Evolutionary conservation across 2,888 invertebrate genomes (phyloP).

Genomic region (Epinotia brunnichana): DNA sequence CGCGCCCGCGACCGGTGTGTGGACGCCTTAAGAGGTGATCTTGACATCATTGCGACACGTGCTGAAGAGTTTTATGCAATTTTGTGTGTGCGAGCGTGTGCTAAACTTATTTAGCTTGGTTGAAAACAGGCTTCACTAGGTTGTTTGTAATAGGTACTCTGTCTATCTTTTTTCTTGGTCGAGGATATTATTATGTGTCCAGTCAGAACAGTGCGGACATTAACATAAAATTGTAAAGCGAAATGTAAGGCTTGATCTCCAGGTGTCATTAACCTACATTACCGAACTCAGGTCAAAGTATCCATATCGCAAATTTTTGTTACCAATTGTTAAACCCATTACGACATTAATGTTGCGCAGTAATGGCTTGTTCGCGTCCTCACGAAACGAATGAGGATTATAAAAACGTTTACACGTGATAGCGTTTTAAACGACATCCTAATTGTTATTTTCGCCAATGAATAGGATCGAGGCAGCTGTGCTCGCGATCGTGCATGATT

Average conservation of each 20-base stretch:
- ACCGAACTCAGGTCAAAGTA: slow-evolving; percentile 25
- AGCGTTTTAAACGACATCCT: slow-evolving; percentile 40
- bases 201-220: too few relatives aligned
- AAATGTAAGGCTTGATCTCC: slow-evolving; percentile 6
- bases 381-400: slow-evolving; percentile 41
- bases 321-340: slow-evolving; percentile 40
- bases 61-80: too few relatives aligned
- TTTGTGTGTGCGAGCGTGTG: too few relatives aligned
- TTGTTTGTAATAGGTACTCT: too few relatives aligned
- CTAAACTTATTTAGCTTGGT: too few relatives aligned
- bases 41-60: too few relatives aligned
- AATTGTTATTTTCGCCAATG: slow-evolving; percentile 40
- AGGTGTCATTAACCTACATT: slow-evolving; percentile 37
- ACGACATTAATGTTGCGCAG: slow-evolving; percentile 32
- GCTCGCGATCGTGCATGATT: slow-evolving; percentile 5
- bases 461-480: slow-evolving; percentile 26
- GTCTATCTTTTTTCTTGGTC: too few relatives aligned
- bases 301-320: slow-evolving; percentile 41
- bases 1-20: too few relatives aligned
- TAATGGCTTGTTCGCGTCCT: slow-evolving; percentile 38
- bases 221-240: background rate
- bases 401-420: slow-evolving; percentile 44
- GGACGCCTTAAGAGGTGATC: too few relatives aligned
- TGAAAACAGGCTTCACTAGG: too few relatives aligned
- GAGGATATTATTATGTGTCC: too few relatives aligned